These are phyloP conservation scores for Dryas iulia DNA, from an alignment of 1,140 invertebrate genomes.

Conservation along the genomic window DNA sequence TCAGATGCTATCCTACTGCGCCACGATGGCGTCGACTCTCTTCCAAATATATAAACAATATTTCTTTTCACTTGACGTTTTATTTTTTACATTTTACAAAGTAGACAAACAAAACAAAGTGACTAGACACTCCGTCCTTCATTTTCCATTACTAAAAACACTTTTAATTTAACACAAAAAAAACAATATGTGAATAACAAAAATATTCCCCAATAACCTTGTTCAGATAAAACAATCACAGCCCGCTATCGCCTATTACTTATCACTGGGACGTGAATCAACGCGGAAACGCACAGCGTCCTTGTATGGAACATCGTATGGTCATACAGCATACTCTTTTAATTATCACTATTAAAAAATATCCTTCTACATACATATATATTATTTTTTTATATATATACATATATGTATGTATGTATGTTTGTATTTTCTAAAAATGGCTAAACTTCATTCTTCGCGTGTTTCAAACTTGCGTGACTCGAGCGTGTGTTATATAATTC, in stretches of 20 bases:
- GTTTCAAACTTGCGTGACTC: neutral
- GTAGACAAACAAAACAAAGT: too few species aligned
- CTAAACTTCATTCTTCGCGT: constrained; percentile 11
- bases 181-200: too few species aligned
- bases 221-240: neutral
- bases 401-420: neutral
- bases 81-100: too few species aligned
- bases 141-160: too few species aligned
- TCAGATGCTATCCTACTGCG: too few species aligned
- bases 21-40: too few species aligned
- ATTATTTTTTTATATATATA: neutral
- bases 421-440: constrained; percentile 7
- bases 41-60: too few species aligned
- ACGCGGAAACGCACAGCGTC: constrained; percentile 68
- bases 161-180: too few species aligned
- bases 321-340: constrained; percentile 54
- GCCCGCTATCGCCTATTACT: constrained; percentile 32
- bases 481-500: neutral
- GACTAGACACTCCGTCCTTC: too few species aligned
- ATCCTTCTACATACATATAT: constrained; percentile 24
- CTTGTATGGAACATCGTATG: constrained; percentile 71
- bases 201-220: neutral
- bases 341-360: constrained; percentile 71
- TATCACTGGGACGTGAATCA: constrained; percentile 51
- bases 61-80: too few species aligned